Evolutionary conservation across 2,113 vertebrate genomes (phyloP), one percentile per base, ranked within the genome.

Genomic region (Saguinus imperator): DNA sequence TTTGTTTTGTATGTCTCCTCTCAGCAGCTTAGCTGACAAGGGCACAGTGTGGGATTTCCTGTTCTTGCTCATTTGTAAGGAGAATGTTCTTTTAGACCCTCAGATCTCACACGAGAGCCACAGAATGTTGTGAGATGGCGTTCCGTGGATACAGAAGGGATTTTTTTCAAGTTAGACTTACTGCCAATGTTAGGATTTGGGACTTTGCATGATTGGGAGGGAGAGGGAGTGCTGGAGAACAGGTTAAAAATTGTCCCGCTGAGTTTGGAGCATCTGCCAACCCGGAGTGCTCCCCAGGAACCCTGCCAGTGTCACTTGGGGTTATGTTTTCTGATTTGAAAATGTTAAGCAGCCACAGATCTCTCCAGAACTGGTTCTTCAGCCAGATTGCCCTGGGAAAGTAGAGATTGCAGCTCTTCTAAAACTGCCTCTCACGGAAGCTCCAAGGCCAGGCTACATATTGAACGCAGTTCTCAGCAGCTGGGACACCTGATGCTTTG

Each of bases 301-400:
- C 8, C 79, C 21, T 29, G 27, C 75, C 14, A 3, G 2, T 40
- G 70, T 52, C 58, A 4, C 68, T 45, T 8, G 27, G 84, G 40
- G 35, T 77, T 11, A 5, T 5, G 4, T 50, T 66, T 86, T 79
- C 79, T 83, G 40, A 13, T 40, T 45, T 68, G 82, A 16, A 37
- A 75, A 55, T 27, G 20, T 6, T 18, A 37, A 87, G 48, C 52
- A 88, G 0, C 37, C 32, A 13, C 21, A 48, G 37, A 16, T 50
- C 50, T 68, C 81, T 48, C 81, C 61, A 81, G 37, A 97, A 23
- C 84, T 85, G 35, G 58, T 23, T 66, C 18, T 91, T 68, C 37
- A 13, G 20, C 37, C 1, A 8, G 17, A 1, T 3, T 48, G 68
- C 20, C 2, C 9, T 8, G 27, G 50, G 20, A 21, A 32, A 64